Evolutionary conservation across 2,888 invertebrate species (phyloP).

Genomic region (Melanostoma scalare): DNA sequence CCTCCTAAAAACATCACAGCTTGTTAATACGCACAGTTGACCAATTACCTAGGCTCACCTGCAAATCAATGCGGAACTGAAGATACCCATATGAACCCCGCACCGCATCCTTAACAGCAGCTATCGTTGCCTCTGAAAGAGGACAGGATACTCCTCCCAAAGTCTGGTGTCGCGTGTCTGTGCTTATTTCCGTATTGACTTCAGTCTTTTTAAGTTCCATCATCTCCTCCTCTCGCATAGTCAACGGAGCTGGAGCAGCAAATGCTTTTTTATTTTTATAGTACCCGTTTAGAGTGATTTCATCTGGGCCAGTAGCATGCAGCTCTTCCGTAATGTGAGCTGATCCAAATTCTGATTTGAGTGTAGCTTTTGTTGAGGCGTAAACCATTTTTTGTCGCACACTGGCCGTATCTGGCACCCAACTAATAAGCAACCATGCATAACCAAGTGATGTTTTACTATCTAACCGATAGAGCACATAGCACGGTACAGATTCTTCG

Average conservation of each 20-base stretch:
- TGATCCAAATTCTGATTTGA: slow-evolving; percentile 97
- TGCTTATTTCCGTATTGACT: slow-evolving; percentile 88
- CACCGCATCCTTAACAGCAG: slow-evolving; percentile 89
- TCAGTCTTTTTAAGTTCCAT: slow-evolving; percentile 90
- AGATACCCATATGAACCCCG: slow-evolving; percentile 92
- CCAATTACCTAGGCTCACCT: slow-evolving; percentile 76
- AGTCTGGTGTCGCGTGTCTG: slow-evolving; percentile 93
- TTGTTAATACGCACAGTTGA: slow-evolving; percentile 67
- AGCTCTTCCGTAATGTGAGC: slow-evolving; percentile 96
- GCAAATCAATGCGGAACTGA: slow-evolving; percentile 92
- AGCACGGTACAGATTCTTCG: slow-evolving; percentile 93
- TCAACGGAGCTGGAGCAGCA: slow-evolving; percentile 94
- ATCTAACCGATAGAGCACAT: slow-evolving; percentile 93
- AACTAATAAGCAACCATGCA: slow-evolving; percentile 96
- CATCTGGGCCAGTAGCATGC: slow-evolving; percentile 93
- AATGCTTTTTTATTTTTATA: slow-evolving; percentile 89
- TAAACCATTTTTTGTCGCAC: slow-evolving; percentile 97
- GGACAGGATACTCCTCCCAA: slow-evolving; percentile 96
- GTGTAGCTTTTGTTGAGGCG: slow-evolving; percentile 97
- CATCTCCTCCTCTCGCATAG: slow-evolving; percentile 92
- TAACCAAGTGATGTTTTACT: slow-evolving; percentile 90
- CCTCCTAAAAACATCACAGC: slow-evolving; percentile 83
- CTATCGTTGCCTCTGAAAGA: slow-evolving; percentile 89
- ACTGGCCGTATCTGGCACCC: slow-evolving; percentile 96
- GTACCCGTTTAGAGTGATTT: slow-evolving; percentile 92